These are phyloP conservation scores for Heliconius hermathena DNA, from an alignment of 1,140 invertebrate species.

Conservation along the genomic window DNA sequence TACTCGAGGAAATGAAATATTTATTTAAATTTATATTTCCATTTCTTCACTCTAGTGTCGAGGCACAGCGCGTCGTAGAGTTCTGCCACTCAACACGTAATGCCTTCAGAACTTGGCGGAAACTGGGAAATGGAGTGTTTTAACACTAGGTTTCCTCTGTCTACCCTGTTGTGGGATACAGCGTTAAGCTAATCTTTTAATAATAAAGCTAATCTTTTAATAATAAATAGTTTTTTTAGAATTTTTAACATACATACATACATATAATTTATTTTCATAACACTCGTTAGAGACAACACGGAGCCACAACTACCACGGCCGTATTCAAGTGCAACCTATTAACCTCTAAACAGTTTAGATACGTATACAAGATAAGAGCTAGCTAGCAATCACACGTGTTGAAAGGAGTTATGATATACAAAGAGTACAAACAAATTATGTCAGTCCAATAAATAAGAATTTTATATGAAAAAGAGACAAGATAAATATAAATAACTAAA, in stretches of 20 bases:
- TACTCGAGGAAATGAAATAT: too few relatives aligned
- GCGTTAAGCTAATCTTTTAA: too few relatives aligned
- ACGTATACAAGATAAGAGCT: constrained; percentile 5
- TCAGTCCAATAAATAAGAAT: neutral
- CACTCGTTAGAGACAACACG: neutral
- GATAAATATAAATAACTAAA: neutral
- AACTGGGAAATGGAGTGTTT: too few relatives aligned
- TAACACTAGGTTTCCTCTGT: too few relatives aligned
- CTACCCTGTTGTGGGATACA: too few relatives aligned
- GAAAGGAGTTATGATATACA: constrained; percentile 3
- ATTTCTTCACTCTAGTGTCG: too few relatives aligned
- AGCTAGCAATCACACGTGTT: constrained; percentile 9
- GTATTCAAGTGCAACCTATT: constrained; percentile 15
- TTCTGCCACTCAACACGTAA: too few relatives aligned
- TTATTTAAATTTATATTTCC: too few relatives aligned
- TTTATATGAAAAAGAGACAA: neutral
- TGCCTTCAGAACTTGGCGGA: too few relatives aligned
- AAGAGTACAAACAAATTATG: neutral
- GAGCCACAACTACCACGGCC: neutral
- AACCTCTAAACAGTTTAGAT: constrained; percentile 12
- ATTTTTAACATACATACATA: neutral
- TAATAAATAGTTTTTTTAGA: too few relatives aligned
- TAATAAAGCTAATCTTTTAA: too few relatives aligned
- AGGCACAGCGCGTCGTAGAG: too few relatives aligned
- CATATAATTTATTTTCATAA: neutral